phyloP scores from a whole-genome alignment of 35 echinoderm and acorn worm species.

The Eucidaris tribuloides region DNA sequence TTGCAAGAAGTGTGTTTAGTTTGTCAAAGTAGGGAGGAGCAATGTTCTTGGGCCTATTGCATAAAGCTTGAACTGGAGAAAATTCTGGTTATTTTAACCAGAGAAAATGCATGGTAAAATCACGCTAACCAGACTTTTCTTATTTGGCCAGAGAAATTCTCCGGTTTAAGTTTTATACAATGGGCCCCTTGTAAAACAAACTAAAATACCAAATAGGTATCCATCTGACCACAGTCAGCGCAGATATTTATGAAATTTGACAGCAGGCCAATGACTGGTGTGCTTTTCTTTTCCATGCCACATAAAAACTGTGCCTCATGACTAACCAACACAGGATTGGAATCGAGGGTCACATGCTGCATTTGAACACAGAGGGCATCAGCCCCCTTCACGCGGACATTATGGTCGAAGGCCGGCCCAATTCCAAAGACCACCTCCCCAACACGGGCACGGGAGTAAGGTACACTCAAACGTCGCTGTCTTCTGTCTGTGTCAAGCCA shows the following conservation, averaged over 20 bases:
- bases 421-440: constrained; percentile 67
- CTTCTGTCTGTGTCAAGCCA: not conserved
- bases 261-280: not conserved
- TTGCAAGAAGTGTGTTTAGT: too few relatives aligned
- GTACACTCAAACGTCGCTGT: not conserved
- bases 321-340: constrained; percentile 56
- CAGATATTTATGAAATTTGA: not conserved
- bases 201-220: not conserved
- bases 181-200: not conserved
- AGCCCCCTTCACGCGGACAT: constrained; percentile 70
- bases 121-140: too few relatives aligned
- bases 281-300: not conserved
- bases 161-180: not conserved
- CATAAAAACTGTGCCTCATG: not conserved
- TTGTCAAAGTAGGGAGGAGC: too few relatives aligned
- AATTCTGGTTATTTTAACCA: too few relatives aligned
- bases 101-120: too few relatives aligned
- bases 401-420: constrained; percentile 74
- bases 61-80: too few relatives aligned
- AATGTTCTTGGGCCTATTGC: too few relatives aligned
- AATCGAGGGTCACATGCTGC: constrained; percentile 70
- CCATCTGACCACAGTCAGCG: not conserved
- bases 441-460: constrained; percentile 19
- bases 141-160: not conserved
- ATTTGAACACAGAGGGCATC: constrained; percentile 75